phyloP scores from a whole-genome alignment of 2,888 invertebrate species.

The Microctonus brassicae region DNA sequence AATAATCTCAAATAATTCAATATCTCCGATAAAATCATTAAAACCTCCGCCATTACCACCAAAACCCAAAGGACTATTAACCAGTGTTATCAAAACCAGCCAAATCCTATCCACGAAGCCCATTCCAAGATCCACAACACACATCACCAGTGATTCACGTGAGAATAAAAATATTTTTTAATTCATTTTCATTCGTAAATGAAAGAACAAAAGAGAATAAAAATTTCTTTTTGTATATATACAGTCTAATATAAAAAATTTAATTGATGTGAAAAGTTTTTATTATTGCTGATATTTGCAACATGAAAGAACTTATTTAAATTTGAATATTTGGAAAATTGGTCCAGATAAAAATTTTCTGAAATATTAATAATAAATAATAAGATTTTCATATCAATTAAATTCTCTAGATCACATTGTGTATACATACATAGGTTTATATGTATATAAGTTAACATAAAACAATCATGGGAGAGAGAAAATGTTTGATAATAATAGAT shows the following conservation, averaged over 20 bases:
- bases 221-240: no score
- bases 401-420: no score
- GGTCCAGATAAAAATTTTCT: no score
- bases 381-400: no score
- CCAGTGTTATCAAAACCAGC: conserved; percentile 68
- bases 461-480: neutral
- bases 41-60: conserved; percentile 82
- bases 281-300: no score
- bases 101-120: conserved; percentile 58
- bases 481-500: neutral
- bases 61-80: conserved; percentile 79
- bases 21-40: conserved; percentile 55
- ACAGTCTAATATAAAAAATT: no score
- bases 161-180: conserved; percentile 56
- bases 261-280: no score
- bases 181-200: conserved; percentile 24
- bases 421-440: no score
- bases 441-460: neutral
- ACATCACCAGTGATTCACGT: conserved; percentile 51
- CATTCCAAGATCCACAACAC: conserved; percentile 54
- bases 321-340: no score
- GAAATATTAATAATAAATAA: no score
- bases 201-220: no score
- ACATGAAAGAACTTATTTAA: no score
- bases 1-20: neutral